Evolutionary conservation across 92 coral and sea anemone species (phyloP).

Genomic region (Heteractis magnifica): DNA sequence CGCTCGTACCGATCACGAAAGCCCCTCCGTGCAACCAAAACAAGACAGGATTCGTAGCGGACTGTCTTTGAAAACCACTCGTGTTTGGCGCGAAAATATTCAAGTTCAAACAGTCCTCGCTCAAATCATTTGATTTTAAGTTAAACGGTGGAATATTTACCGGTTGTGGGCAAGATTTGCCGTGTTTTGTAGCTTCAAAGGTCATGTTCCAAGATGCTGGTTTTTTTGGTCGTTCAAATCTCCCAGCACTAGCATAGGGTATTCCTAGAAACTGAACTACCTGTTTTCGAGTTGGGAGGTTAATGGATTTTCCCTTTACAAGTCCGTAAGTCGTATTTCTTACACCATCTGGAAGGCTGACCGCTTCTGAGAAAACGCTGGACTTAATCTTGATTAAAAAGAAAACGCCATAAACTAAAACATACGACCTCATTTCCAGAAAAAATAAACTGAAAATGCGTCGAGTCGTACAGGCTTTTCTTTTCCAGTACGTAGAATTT

Average conservation of each 20-base stretch:
- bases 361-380: not conserved
- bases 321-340: slow-evolving; percentile 54
- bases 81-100: slow-evolving; percentile 59
- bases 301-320: slow-evolving; percentile 39
- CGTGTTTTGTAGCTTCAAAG: slow-evolving; percentile 37
- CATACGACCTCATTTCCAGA: not conserved
- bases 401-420: not conserved
- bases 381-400: not conserved
- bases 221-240: slow-evolving; percentile 57
- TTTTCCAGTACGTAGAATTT: not conserved
- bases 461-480: not conserved
- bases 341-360: not conserved
- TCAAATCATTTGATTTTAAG: slow-evolving; percentile 2
- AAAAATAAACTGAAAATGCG: not conserved
- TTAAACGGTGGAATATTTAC: slow-evolving; percentile 13
- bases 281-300: slow-evolving; percentile 39
- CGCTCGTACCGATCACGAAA: slow-evolving; percentile 31
- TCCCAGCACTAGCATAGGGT: slow-evolving; percentile 53
- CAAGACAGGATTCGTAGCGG: slow-evolving; percentile 46
- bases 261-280: slow-evolving; percentile 58
- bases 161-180: slow-evolving; percentile 55
- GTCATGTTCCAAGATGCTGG: slow-evolving; percentile 45
- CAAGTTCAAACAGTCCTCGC: slow-evolving; percentile 53
- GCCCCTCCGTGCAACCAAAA: slow-evolving; percentile 69
- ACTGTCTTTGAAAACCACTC: slow-evolving; percentile 6